Percentiles rank a stretch among this genome's conserved stretches.
phyloP scores from a whole-genome alignment of 2,888 invertebrate species.

The Synergus laeviventris region DNA sequence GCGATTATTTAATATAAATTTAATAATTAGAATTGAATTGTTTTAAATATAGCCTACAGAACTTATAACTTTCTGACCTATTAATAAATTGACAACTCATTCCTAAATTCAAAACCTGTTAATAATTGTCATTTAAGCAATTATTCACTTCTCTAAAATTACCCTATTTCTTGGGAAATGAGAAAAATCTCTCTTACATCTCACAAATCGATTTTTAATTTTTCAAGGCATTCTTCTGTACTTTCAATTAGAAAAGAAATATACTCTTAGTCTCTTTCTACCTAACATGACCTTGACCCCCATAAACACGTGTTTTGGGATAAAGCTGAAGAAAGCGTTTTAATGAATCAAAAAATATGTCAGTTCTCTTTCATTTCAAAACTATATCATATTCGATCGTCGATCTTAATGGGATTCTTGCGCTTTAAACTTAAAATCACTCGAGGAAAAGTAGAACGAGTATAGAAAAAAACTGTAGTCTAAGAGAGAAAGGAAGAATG shows the following conservation, averaged over 20 bases:
- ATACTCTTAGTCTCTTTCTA: conserved; percentile 3
- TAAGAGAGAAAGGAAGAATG: not conserved
- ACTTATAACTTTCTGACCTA: too few relatives aligned
- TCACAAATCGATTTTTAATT: not conserved
- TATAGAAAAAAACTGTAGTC: not conserved
- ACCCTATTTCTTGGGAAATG: not conserved
- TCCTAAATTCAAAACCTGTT: not conserved
- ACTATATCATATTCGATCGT: not conserved
- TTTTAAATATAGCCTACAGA: too few relatives aligned
- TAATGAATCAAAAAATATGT: conserved; percentile 1
- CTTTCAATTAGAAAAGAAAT: conserved; percentile 3
- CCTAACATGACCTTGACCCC: conserved; percentile 6
- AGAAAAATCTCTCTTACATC: not conserved
- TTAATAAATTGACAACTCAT: too few relatives aligned
- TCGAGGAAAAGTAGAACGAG: not conserved
- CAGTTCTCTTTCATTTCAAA: not conserved
- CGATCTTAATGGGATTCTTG: not conserved
- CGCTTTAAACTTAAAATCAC: not conserved
- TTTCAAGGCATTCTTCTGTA: not conserved
- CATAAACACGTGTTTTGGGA: conserved; percentile 27
- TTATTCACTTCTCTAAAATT: not conserved
- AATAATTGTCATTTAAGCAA: not conserved
- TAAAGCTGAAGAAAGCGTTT: not conserved
- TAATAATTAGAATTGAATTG: too few relatives aligned
- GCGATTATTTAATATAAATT: too few relatives aligned